phyloP scores from a whole-genome alignment of 2,797 vertebrate species.

The Lepilemur septentrionalis region DNA sequence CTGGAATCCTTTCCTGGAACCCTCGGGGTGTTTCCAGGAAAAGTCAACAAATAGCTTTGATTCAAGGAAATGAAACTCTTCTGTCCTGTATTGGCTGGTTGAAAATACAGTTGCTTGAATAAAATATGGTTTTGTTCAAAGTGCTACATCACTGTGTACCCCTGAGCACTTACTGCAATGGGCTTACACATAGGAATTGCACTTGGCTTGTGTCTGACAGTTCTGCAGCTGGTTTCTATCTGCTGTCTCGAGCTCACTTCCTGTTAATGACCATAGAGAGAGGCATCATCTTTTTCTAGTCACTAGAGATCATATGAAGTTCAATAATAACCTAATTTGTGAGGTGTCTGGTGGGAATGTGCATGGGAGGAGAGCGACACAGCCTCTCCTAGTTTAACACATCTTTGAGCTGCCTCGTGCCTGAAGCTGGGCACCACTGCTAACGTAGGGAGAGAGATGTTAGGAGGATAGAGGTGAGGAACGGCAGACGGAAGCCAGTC shows the following conservation, averaged over 20 bases:
- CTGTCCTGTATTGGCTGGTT: not conserved
- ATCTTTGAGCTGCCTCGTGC: not conserved
- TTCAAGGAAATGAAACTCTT: conserved; percentile 52
- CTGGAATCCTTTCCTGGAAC: conserved; percentile 19
- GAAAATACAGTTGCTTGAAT: not conserved
- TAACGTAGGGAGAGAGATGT: not conserved
- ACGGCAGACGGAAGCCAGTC: not conserved
- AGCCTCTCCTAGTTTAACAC: not conserved
- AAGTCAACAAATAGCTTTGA: conserved; percentile 13
- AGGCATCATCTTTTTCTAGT: not conserved
- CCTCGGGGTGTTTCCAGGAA: conserved; percentile 34
- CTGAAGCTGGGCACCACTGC: not conserved
- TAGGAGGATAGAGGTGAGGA: not conserved
- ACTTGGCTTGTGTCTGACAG: not conserved
- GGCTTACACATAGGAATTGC: not conserved
- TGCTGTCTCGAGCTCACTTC: not conserved
- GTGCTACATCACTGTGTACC: not conserved
- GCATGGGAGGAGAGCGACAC: not conserved
- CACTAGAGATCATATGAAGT: not conserved
- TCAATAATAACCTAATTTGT: conserved; percentile 12
- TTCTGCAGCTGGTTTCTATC: conserved; percentile 26
- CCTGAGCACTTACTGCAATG: not conserved
- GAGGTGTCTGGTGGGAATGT: not conserved
- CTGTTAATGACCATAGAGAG: not conserved
- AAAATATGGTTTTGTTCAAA: conserved; percentile 4